These are phyloP conservation scores for Pteromalus puparum DNA, from an alignment of 1,140 invertebrate species.

Conservation along the genomic window DNA sequence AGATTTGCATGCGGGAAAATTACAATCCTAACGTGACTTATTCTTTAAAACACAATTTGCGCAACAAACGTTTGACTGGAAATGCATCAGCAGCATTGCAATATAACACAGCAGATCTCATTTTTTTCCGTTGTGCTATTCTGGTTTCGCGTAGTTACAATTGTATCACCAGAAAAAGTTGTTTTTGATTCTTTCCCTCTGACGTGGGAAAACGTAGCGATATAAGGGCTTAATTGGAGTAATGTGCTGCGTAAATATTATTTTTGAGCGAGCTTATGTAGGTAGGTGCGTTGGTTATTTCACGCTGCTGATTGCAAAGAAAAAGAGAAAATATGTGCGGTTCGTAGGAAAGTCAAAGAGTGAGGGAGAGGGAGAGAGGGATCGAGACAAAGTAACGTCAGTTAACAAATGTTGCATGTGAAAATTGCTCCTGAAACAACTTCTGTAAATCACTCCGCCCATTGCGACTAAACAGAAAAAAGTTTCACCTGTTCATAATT, in stretches of 20 bases:
- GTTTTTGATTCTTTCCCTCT: neutral
- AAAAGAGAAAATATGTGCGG: neutral
- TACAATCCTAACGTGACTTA: too few species aligned
- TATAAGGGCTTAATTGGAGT: neutral
- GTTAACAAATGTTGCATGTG: neutral
- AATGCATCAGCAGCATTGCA: too few species aligned
- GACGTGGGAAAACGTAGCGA: neutral
- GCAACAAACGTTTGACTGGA: too few species aligned
- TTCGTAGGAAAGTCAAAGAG: neutral
- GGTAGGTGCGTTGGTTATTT: neutral
- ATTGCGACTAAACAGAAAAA: neutral
- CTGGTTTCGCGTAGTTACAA: too few species aligned
- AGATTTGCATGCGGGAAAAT: too few species aligned
- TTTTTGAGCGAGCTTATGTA: neutral
- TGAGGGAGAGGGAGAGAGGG: neutral
- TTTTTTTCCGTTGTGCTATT: too few species aligned
- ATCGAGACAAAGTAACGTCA: neutral
- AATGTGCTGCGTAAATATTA: neutral
- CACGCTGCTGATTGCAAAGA: neutral
- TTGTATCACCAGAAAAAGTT: neutral
- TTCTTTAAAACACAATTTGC: too few species aligned
- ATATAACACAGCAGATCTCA: too few species aligned
- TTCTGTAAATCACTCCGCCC: neutral
- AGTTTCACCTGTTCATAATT: neutral
- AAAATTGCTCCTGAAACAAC: neutral